Evolutionary conservation across 2,797 vertebrate genomes (phyloP).

Genomic region (Argya squamiceps): DNA sequence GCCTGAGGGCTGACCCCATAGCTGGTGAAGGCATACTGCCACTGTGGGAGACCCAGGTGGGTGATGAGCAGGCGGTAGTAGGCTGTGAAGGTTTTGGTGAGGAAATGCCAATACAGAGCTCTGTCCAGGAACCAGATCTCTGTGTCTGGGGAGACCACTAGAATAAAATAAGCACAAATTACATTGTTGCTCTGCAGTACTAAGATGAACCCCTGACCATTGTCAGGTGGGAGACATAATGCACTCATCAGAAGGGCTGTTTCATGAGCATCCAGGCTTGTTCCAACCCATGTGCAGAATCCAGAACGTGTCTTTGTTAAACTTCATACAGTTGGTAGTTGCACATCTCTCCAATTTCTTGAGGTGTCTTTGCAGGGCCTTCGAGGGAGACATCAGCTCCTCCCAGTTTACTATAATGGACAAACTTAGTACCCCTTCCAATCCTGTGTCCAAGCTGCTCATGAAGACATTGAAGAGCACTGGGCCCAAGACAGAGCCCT

Average conservation of each 20-base stretch:
- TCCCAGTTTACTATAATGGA: background rate
- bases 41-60: constrained; percentile 93
- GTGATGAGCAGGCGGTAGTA: constrained; percentile 96
- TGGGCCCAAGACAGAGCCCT: background rate
- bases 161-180: background rate
- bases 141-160: constrained; percentile 80
- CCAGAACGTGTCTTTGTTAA: background rate
- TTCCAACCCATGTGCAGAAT: background rate
- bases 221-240: background rate
- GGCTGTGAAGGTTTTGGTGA: constrained; percentile 89
- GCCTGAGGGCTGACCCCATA: constrained; percentile 93
- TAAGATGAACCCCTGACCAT: background rate
- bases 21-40: constrained; percentile 92
- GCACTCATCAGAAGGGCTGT: background rate
- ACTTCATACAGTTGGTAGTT: background rate
- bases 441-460: background rate
- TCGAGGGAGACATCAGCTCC: fast-evolving
- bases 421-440: background rate
- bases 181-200: background rate
- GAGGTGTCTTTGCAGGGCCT: background rate
- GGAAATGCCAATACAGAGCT: constrained; percentile 93
- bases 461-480: background rate
- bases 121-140: constrained; percentile 96
- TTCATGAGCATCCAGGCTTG: background rate
- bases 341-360: background rate